These are phyloP conservation scores for Microtus obscurus DNA, from an alignment of 2,797 vertebrate species.

Conservation along the genomic window DNA sequence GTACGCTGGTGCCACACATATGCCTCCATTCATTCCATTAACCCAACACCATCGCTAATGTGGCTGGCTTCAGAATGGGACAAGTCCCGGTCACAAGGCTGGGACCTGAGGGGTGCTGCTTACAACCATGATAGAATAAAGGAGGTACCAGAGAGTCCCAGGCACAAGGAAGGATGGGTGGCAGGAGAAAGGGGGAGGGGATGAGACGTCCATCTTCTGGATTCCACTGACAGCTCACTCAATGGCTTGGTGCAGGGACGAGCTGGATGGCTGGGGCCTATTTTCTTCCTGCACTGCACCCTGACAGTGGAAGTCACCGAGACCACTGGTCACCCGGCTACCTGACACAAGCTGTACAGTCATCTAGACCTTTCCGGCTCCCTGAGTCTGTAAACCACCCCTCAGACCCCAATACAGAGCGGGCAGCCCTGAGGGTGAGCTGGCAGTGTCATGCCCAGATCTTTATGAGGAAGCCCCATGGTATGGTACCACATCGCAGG, in stretches of 20 bases:
- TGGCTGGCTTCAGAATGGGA: neutral
- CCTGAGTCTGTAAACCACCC: slow-evolving; percentile 4
- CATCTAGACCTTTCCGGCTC: neutral
- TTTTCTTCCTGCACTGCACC: neutral
- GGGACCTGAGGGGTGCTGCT: neutral
- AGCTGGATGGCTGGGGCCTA: fast-evolving
- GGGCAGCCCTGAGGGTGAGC: neutral
- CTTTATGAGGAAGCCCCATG: neutral
- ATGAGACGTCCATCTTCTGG: neutral
- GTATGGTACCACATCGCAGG: neutral
- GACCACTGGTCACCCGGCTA: neutral
- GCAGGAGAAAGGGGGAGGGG: neutral
- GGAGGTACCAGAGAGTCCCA: slow-evolving; percentile 74
- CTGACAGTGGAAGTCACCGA: neutral
- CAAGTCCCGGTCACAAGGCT: neutral
- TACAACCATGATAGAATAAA: slow-evolving; percentile 78
- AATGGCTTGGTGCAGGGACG: neutral
- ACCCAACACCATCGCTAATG: neutral
- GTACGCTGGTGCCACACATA: fast-evolving
- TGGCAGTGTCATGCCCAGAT: neutral
- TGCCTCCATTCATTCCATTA: neutral
- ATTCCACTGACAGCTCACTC: fast-evolving
- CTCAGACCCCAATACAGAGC: neutral
- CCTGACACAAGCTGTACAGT: neutral
- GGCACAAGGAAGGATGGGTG: slow-evolving; percentile 72